phyloP scores from a whole-genome alignment of 2,888 invertebrate species.

The Diploptera punctata region DNA sequence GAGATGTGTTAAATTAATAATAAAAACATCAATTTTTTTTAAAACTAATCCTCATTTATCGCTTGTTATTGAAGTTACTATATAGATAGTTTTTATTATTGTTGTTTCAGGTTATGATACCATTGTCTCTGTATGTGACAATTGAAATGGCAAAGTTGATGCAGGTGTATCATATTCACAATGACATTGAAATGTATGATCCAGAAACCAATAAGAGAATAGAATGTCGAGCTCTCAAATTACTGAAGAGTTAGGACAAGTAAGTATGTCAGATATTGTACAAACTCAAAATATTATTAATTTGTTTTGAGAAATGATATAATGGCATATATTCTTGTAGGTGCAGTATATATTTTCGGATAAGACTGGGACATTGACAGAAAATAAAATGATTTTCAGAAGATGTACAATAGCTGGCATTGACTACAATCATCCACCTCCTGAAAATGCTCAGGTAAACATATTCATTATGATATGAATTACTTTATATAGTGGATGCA shows the following conservation, averaged over 20 bases:
- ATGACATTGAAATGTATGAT: slow-evolving; percentile 89
- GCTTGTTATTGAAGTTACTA: no score
- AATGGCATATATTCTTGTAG: slow-evolving; percentile 50
- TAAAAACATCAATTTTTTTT: no score
- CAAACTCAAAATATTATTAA: no score
- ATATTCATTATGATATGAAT: no score
- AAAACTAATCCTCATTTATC: no score
- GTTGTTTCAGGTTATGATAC: slow-evolving; percentile 84
- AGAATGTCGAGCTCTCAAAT: slow-evolving; percentile 96
- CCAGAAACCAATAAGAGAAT: slow-evolving; percentile 79
- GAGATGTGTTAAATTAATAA: no score
- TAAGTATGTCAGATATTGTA: no score
- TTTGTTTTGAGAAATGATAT: no score
- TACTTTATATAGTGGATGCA: no score
- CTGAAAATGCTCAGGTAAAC: slow-evolving; percentile 58
- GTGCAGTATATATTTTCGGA: slow-evolving; percentile 95
- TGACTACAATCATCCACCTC: slow-evolving; percentile 85
- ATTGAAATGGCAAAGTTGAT: slow-evolving; percentile 95
- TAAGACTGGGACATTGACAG: slow-evolving; percentile 97
- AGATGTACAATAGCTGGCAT: slow-evolving; percentile 87
- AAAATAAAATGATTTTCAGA: slow-evolving; percentile 97
- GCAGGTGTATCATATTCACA: slow-evolving; percentile 94
- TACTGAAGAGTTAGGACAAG: slow-evolving; percentile 96
- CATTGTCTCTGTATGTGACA: slow-evolving; percentile 94
- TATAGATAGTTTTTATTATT: no score